Evolutionary conservation across 2,113 vertebrate species (phyloP).

Genomic region (Oncorhynchus gorbuscha): DNA sequence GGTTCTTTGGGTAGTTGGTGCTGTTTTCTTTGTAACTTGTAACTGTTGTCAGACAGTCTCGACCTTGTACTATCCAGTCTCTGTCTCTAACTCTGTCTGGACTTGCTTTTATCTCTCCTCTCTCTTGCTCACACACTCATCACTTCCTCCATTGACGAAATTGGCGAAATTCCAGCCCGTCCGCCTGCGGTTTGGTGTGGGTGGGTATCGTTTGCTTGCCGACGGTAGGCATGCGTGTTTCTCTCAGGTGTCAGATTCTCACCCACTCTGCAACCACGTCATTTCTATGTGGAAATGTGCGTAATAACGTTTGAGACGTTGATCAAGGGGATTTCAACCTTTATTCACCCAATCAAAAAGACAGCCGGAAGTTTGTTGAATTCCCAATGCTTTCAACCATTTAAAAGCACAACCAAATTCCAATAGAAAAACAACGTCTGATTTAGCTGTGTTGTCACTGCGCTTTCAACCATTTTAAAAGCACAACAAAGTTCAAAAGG

Average conservation of each 20-base stretch:
- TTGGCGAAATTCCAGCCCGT: slow-evolving; percentile 62
- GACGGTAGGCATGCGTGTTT: slow-evolving; percentile 48
- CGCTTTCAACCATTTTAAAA: too few species aligned
- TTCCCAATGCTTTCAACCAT: too few species aligned
- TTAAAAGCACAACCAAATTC: too few species aligned
- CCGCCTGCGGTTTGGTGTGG: slow-evolving; percentile 41
- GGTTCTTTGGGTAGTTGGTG: background rate
- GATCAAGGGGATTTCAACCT: too few species aligned
- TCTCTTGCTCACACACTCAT: slow-evolving; percentile 28
- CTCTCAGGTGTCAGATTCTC: slow-evolving; percentile 46
- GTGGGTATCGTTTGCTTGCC: slow-evolving; percentile 48
- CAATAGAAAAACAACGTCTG: too few species aligned
- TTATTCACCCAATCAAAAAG: too few species aligned
- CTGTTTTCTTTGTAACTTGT: slow-evolving; percentile 19
- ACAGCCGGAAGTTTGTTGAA: too few species aligned
- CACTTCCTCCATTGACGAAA: slow-evolving; percentile 52
- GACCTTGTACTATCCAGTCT: slow-evolving; percentile 1
- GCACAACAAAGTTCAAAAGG: too few species aligned
- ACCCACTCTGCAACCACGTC: background rate
- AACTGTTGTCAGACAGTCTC: slow-evolving; percentile 15
- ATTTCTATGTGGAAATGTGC: too few species aligned
- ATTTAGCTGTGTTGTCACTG: too few species aligned
- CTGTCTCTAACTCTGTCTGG: slow-evolving; percentile 42
- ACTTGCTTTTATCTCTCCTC: slow-evolving; percentile 40
- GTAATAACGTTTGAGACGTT: too few species aligned